Percentiles rank a stretch among this genome's conserved stretches.
Evolutionary conservation across 2,113 vertebrate genomes (phyloP).

Genomic region (Dicaeum eximium): DNA sequence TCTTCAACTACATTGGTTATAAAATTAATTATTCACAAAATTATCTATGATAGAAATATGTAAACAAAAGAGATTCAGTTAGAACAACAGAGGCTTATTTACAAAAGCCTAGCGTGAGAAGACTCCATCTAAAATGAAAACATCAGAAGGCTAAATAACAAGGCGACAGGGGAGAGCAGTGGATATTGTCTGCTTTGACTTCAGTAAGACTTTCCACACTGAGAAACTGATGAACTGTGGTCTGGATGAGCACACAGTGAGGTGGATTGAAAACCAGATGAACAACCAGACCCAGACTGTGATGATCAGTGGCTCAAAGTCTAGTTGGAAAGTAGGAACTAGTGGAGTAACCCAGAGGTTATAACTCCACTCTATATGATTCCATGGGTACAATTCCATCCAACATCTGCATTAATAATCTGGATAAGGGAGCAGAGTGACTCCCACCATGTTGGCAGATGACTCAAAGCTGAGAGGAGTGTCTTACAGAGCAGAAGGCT

Average conservation of each 20-base stretch:
- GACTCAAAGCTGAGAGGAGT: not conserved
- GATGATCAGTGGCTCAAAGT: not conserved
- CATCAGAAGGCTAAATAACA: too few relatives aligned
- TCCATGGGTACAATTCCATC: not conserved
- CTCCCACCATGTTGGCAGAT: not conserved
- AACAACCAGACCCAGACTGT: not conserved
- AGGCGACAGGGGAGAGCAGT: not conserved
- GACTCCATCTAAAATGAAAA: too few relatives aligned
- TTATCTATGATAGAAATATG: too few relatives aligned
- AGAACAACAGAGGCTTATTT: too few relatives aligned
- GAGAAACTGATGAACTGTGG: not conserved
- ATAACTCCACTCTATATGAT: not conserved
- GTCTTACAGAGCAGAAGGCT: not conserved
- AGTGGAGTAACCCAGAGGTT: not conserved
- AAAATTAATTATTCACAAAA: too few relatives aligned
- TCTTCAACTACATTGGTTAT: too few relatives aligned
- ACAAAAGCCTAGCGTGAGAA: too few relatives aligned
- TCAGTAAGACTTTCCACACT: not conserved
- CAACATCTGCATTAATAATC: not conserved
- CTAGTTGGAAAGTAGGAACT: not conserved
- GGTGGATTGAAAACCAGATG: not conserved
- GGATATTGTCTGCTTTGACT: not conserved
- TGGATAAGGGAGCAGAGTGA: not conserved
- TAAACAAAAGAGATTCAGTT: too few relatives aligned
- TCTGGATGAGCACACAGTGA: not conserved